Evolutionary conservation across 2,888 invertebrate genomes (phyloP), one percentile per base, ranked within the genome.

Genomic region (Trissonchulus latispiculum): DNA sequence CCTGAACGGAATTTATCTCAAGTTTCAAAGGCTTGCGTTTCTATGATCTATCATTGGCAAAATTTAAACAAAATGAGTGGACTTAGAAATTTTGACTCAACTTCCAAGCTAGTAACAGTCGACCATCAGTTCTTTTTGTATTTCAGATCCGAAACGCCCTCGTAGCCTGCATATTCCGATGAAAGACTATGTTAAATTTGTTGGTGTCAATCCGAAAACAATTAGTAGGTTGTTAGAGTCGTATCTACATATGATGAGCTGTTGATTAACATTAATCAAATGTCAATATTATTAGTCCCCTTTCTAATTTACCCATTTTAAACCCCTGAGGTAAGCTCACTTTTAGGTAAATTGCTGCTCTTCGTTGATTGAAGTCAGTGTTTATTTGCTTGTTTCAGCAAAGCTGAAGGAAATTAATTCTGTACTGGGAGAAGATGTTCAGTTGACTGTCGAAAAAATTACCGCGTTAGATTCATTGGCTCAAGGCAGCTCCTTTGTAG

Each of bases 101-200:
- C n/a, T n/a, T n/a, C n/a, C n/a, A n/a, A n/a, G n/a, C n/a, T n/a
- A n/a, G n/a, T n/a, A n/a, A 31, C 29, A 15, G 8, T 18, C 8
- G 28, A 66, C 28, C 18, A 31, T 15, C 28, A 29, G 28, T 66
- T 66, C 15, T 66, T 15, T 66, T 66, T 59, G 59, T 59, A 59
- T 72, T 72, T 70, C 35, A 72, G 73, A 73, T 68, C 68, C 73
- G 35, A 73, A 73, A 29, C 70, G 77, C 69, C 80, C 84, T 72
- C 76, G 77, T 35, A 77, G 80, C 29, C 77, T 77, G 28, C 74
- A 77, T 32, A 77, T 79, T 1, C 81, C 81, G 0, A 71, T 80
- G 61, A 72, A 73, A 0, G 73, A 76, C 0, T 78, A 32, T 33
- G 29, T 70, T 18, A n/a, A 29, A 32, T 75, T 75, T 61, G 37